phyloP scores from a whole-genome alignment of 2,113 vertebrate species.

The Dolichotis patagonum region DNA sequence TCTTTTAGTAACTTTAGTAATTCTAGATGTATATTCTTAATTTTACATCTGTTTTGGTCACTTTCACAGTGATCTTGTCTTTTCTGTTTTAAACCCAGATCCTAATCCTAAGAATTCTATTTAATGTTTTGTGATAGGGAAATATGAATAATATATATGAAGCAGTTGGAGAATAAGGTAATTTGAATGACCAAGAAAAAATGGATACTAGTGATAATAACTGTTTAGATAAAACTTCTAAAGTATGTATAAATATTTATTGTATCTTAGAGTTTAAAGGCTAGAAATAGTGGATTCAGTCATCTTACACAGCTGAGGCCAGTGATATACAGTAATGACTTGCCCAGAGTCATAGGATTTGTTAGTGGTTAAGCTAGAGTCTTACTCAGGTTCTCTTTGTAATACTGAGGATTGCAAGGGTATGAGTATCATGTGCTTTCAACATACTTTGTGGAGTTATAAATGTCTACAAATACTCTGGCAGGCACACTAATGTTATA shows the following conservation, averaged over 20 bases:
- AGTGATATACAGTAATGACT: neutral
- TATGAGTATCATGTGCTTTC: neutral
- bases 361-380: neutral
- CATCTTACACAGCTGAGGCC: neutral
- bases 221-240: constrained; percentile 2
- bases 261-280: neutral
- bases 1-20: neutral
- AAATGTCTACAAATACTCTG: constrained; percentile 33
- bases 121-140: constrained; percentile 21
- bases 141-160: neutral
- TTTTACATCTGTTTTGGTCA: neutral
- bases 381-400: neutral
- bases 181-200: neutral
- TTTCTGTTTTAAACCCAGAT: neutral
- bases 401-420: neutral
- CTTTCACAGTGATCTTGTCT: neutral
- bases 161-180: neutral
- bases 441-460: neutral
- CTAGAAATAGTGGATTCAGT: neutral
- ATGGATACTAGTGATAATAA: neutral
- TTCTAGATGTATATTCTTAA: neutral
- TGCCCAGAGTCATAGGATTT: neutral
- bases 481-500: neutral
- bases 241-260: constrained; percentile 1
- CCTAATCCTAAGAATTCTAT: neutral